Conservation (phyloP, 2,113 vertebrate species). For the Synodontis membranacea region DNA sequence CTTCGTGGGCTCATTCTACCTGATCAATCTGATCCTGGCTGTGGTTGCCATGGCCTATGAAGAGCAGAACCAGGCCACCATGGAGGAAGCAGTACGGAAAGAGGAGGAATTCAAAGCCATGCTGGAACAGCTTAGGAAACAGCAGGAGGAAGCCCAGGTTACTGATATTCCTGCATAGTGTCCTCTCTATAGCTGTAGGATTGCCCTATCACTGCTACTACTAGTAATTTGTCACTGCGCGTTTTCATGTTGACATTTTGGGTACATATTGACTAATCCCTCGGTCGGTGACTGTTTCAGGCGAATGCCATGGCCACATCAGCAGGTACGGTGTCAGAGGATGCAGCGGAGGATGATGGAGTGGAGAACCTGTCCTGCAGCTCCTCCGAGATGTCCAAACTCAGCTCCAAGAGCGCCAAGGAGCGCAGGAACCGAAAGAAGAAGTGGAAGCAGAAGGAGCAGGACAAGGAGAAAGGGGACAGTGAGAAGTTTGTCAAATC, state of each 20-base stretch:
- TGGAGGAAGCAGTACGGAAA: slow-evolving; percentile 95
- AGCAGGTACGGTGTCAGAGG: slow-evolving; percentile 92
- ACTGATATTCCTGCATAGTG: not conserved
- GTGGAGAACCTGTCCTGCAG: slow-evolving; percentile 88
- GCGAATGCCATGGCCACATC: slow-evolving; percentile 92
- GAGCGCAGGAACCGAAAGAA: slow-evolving; percentile 93
- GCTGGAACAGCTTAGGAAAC: slow-evolving; percentile 92
- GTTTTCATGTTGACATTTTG: not conserved
- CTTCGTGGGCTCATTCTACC: slow-evolving; percentile 97
- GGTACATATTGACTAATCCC: not conserved
- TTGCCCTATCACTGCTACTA: not conserved
- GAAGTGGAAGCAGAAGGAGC: slow-evolving; percentile 90
- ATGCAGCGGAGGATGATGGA: slow-evolving; percentile 88
- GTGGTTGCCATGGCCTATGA: slow-evolving; percentile 99
- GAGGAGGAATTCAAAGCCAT: slow-evolving; percentile 96
- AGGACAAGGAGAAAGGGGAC: slow-evolving; percentile 95
- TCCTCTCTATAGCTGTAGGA: not conserved
- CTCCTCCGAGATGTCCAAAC: slow-evolving; percentile 93
- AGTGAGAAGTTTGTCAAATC: slow-evolving; percentile 96
- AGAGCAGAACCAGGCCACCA: slow-evolving; percentile 96
- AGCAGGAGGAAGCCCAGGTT: slow-evolving; percentile 95
- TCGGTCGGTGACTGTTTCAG: slow-evolving; percentile 58
- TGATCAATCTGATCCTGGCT: slow-evolving; percentile 97
- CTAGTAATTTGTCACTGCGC: not conserved
- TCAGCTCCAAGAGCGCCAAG: slow-evolving; percentile 97